phyloP scores from a whole-genome alignment of 1,140 invertebrate genomes.

The Drosophila asahinai region DNA sequence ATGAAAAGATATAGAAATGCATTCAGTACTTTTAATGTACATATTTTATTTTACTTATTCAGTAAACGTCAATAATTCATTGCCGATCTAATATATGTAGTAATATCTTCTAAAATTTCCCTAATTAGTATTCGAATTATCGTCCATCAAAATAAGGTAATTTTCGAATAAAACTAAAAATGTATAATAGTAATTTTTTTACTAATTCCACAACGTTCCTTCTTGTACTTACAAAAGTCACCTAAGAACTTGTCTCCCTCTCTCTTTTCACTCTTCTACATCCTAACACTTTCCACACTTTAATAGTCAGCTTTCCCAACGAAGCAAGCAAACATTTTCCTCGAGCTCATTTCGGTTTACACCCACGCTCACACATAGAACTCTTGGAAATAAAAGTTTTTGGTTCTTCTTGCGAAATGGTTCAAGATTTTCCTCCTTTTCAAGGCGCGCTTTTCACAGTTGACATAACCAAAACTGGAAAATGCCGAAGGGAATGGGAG shows the following conservation, averaged over 20 bases:
- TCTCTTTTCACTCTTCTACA: no score
- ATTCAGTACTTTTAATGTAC: no score
- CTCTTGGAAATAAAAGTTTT: constrained; percentile 32
- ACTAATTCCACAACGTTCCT: no score
- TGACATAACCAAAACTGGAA: constrained; percentile 68
- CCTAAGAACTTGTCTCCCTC: not conserved
- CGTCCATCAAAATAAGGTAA: no score
- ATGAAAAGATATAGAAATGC: no score
- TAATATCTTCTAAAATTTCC: no score
- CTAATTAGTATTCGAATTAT: no score
- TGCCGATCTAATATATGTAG: no score
- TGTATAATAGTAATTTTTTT: not conserved
- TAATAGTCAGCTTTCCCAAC: constrained; percentile 13
- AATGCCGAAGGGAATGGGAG: constrained; percentile 5
- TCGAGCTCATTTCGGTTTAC: constrained; percentile 6
- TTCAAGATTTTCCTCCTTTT: constrained; percentile 61
- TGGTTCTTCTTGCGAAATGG: constrained; percentile 40
- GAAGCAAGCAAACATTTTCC: constrained; percentile 34
- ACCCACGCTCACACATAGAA: constrained; percentile 8
- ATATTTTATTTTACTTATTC: no score
- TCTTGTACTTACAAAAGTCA: not conserved
- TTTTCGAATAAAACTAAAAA: no score
- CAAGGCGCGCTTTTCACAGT: constrained; percentile 65
- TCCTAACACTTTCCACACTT: not conserved
- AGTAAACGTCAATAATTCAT: no score